Evolutionary conservation across 2,797 vertebrate genomes (phyloP).

Genomic region (Fringilla coelebs): DNA sequence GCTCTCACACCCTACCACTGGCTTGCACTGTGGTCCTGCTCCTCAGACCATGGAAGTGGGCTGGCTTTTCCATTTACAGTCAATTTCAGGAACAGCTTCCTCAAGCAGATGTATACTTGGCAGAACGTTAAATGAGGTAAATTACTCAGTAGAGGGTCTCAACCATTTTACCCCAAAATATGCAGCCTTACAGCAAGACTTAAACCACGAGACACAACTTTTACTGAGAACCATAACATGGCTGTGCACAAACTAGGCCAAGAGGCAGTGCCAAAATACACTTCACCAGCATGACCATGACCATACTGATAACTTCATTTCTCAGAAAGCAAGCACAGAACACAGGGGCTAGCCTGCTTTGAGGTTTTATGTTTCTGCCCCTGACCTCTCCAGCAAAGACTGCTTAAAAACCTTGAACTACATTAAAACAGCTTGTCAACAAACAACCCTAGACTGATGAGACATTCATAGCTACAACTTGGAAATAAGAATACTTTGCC

Average conservation of each 20-base stretch:
- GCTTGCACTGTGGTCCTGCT: not conserved
- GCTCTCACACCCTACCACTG: not conserved
- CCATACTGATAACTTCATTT: accelerated
- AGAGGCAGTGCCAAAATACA: accelerated
- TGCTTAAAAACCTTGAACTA: not conserved
- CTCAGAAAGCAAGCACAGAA: not conserved
- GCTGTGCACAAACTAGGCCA: not conserved
- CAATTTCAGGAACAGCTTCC: not conserved
- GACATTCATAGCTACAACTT: not conserved
- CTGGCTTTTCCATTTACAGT: not conserved
- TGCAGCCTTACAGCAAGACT: not conserved
- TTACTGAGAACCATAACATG: not conserved
- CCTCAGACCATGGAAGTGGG: not conserved
- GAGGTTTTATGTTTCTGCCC: not conserved
- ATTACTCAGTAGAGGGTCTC: not conserved
- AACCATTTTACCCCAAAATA: not conserved
- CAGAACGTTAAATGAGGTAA: not conserved
- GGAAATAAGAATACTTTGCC: not conserved
- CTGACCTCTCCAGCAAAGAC: not conserved
- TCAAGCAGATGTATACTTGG: not conserved
- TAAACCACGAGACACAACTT: accelerated
- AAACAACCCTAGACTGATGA: not conserved
- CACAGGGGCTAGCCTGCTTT: not conserved
- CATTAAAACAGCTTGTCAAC: not conserved
- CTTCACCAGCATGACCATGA: accelerated